These are phyloP conservation scores for Stratiomys singularior DNA, from an alignment of 2,888 invertebrate species.

Conservation along the genomic window DNA sequence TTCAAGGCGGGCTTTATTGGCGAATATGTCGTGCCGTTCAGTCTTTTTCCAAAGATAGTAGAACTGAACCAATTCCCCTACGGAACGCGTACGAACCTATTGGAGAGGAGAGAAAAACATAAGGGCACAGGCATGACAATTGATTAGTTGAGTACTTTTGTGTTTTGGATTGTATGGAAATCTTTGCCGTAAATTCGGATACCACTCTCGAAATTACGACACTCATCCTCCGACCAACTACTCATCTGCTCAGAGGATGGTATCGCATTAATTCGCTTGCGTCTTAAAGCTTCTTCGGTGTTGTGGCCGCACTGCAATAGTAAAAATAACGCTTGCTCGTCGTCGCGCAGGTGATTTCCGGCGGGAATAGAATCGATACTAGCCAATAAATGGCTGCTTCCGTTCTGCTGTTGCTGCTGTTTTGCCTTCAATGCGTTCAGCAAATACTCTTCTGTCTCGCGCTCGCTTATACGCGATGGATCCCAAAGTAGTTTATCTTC, in stretches of 20 bases:
- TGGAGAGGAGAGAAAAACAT: background rate
- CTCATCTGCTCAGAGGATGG: conserved; percentile 74
- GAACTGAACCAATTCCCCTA: conserved; percentile 97
- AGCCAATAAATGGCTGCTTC: conserved; percentile 56
- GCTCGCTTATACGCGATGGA: conserved; percentile 78
- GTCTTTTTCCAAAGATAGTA: conserved; percentile 99
- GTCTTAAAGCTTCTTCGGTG: conserved; percentile 89
- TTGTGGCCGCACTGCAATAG: conserved; percentile 95
- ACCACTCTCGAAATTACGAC: conserved; percentile 95
- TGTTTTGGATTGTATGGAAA: conserved; percentile 92
- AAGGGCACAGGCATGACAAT: background rate
- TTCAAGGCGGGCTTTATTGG: conserved; percentile 87
- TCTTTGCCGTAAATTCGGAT: conserved; percentile 94
- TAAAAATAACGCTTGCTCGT: conserved; percentile 89
- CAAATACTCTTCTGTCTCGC: conserved; percentile 83
- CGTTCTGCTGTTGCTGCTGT: conserved; percentile 12
- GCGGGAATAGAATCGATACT: conserved; percentile 67
- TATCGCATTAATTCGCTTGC: conserved; percentile 79
- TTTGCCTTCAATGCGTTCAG: conserved; percentile 60
- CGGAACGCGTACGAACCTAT: conserved; percentile 84
- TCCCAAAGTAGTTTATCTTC: conserved; percentile 96
- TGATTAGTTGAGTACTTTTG: conserved; percentile 71
- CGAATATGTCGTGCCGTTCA: conserved; percentile 91
- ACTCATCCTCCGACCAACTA: conserved; percentile 97
- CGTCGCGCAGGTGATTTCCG: conserved; percentile 84